Percentiles rank a stretch among this genome's conserved stretches.
phyloP scores from a whole-genome alignment of 1,140 invertebrate genomes.

The Bombus impatiens region DNA sequence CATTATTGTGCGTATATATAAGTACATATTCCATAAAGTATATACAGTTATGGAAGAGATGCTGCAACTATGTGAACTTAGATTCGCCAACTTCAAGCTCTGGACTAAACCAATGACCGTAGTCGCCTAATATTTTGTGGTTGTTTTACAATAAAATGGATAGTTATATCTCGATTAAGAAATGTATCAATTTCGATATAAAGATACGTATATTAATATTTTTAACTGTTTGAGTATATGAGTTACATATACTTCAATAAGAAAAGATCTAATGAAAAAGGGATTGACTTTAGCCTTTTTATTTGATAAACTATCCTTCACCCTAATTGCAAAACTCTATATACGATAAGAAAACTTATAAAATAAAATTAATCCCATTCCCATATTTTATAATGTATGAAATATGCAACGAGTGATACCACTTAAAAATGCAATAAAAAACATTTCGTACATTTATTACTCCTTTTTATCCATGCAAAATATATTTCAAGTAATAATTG shows the following conservation, averaged over 20 bases:
- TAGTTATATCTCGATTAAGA: neutral
- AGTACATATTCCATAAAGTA: neutral
- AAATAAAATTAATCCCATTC: constrained; percentile 4
- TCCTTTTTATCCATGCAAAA: constrained; percentile 4
- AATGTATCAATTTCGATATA: neutral
- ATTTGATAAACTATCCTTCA: neutral
- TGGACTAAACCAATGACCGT: neutral
- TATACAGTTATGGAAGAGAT: neutral
- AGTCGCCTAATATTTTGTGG: neutral
- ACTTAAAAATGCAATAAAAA: neutral
- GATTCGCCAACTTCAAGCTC: neutral
- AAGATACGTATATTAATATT: neutral
- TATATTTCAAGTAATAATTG: neutral
- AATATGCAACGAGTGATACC: neutral
- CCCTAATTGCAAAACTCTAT: neutral
- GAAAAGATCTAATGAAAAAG: neutral
- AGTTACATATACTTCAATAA: neutral
- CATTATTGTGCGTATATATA: neutral
- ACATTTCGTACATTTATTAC: neutral
- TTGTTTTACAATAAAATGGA: neutral
- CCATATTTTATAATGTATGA: constrained; percentile 1
- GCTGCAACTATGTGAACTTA: neutral
- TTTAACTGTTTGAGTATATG: neutral
- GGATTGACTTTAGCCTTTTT: neutral
- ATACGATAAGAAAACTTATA: neutral